Percentiles rank a stretch among this genome's conserved stretches.
Conservation (phyloP, 2,888 invertebrate species). For the Apamea monoglypha region DNA sequence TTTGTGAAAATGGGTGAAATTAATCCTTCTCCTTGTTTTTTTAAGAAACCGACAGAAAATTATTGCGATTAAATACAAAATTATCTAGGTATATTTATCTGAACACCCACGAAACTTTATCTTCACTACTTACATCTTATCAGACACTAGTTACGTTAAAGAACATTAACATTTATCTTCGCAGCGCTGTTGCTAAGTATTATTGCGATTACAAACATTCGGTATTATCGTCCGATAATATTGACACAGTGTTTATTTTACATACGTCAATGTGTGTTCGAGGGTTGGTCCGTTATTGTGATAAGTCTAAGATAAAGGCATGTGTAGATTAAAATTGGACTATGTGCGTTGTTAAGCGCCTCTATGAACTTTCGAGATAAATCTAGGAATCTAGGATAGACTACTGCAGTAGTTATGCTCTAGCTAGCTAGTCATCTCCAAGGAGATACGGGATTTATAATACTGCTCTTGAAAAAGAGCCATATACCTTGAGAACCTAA, state of each 20-base stretch:
- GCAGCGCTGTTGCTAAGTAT: conserved; percentile 61
- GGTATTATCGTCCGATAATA: conserved; percentile 45
- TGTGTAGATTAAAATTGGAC: not conserved
- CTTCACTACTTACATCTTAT: conserved; percentile 47
- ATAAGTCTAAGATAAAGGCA: conserved; percentile 10
- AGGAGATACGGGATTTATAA: not conserved
- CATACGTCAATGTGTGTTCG: conserved; percentile 30
- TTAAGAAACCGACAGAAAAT: not conserved
- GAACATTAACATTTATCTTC: conserved; percentile 42
- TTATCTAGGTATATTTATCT: conserved; percentile 12
- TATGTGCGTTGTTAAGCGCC: not conserved
- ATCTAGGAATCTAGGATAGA: not conserved
- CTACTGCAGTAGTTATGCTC: not conserved
- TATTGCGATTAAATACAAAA: not conserved
- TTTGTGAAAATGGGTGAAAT: not conserved
- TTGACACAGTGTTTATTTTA: conserved; percentile 37
- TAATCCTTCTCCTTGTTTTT: not conserved
- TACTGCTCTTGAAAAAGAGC: not conserved
- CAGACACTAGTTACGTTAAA: conserved; percentile 10
- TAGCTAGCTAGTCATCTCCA: not conserved
- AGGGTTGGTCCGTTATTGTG: conserved; percentile 32
- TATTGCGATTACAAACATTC: conserved; percentile 35
- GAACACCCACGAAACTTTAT: conserved; percentile 39
- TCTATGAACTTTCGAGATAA: too few species aligned
- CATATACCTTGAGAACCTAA: not conserved